A percentile compares a stretch with the other conserved stretches of the same genome.
These are phyloP conservation scores for Pleuronectes platessa DNA, from an alignment of 2,113 vertebrate species.

Conservation along the genomic window DNA sequence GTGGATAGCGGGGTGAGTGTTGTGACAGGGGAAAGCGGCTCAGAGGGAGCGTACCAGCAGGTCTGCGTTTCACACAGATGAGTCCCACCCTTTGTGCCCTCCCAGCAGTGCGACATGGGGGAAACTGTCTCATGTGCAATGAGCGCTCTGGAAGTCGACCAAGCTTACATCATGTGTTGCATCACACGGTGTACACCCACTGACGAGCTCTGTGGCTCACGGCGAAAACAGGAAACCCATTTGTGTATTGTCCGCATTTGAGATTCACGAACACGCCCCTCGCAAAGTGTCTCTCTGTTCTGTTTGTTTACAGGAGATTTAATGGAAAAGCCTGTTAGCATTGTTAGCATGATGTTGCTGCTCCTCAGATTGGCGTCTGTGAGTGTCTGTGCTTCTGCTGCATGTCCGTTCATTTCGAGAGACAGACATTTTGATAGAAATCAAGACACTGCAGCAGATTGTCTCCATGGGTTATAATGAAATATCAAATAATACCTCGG, in stretches of 20 bases:
- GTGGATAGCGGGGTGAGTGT: slow-evolving; percentile 67
- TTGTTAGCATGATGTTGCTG: not conserved
- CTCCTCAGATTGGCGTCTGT: not conserved
- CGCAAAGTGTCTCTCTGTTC: slow-evolving; percentile 22
- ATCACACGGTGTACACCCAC: slow-evolving; percentile 29
- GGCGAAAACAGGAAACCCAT: slow-evolving; percentile 6
- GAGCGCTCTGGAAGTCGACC: slow-evolving; percentile 17
- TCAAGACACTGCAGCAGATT: slow-evolving; percentile 25
- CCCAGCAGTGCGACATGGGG: not conserved
- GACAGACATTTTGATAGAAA: not conserved
- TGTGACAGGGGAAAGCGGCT: slow-evolving; percentile 65
- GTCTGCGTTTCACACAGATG: slow-evolving; percentile 47
- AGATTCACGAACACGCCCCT: slow-evolving; percentile 3
- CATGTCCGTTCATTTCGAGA: slow-evolving; percentile 18
- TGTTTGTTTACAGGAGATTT: not conserved
- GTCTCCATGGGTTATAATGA: slow-evolving; percentile 20
- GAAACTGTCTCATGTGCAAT: slow-evolving; percentile 26
- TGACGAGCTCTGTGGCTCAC: slow-evolving; percentile 37
- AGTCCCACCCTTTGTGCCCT: slow-evolving; percentile 44
- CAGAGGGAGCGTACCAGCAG: slow-evolving; percentile 48
- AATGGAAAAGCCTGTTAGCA: not conserved
- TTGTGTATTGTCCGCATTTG: slow-evolving; percentile 52
- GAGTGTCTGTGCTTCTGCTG: not conserved
- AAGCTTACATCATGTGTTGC: slow-evolving; percentile 48
- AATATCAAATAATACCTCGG: slow-evolving; percentile 25